A percentile compares a stretch with the other conserved stretches of the same genome.
These are phyloP conservation scores for Eustalomyia histrio DNA, from an alignment of 2,888 invertebrate species.

Conservation along the genomic window DNA sequence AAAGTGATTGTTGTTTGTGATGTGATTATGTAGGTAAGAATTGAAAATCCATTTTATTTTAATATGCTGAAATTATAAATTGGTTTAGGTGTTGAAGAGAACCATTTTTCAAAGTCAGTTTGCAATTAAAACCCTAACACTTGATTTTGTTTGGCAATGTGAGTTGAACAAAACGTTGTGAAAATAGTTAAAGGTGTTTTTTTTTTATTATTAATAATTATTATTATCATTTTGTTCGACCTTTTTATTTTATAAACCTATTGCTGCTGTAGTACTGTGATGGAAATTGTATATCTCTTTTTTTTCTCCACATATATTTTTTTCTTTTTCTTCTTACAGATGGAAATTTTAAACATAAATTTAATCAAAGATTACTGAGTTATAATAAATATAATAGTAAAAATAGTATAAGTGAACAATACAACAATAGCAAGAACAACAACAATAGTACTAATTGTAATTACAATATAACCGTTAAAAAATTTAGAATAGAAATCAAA, in stretches of 20 bases:
- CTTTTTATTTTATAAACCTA: not conserved
- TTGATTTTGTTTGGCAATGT: not conserved
- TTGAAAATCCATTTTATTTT: conserved; percentile 8
- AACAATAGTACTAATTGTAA: conserved; percentile 51
- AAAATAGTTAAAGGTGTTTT: not conserved
- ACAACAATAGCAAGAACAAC: conserved; percentile 60
- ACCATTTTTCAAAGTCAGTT: conserved; percentile 8
- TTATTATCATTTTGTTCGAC: no score
- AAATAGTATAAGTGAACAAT: conserved; percentile 54
- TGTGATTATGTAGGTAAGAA: conserved; percentile 41
- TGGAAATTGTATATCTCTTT: conserved; percentile 20
- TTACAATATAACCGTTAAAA: conserved; percentile 73
- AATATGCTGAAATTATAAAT: conserved; percentile 9
- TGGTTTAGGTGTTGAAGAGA: conserved; percentile 14
- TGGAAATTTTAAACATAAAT: conserved; percentile 74
- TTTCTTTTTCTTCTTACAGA: conserved; percentile 75
- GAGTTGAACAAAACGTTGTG: no score
- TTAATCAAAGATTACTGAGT: conserved; percentile 70
- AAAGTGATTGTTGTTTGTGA: conserved; percentile 56
- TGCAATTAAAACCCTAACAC: not conserved
- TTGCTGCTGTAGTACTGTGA: conserved; percentile 22
- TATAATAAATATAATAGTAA: conserved; percentile 57
- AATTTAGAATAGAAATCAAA: conserved; percentile 76
- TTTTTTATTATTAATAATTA: no score
- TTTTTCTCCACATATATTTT: conserved; percentile 64